Conservation (phyloP, 1,140 invertebrate genomes). For the Hylyphantes graminicola region DNA sequence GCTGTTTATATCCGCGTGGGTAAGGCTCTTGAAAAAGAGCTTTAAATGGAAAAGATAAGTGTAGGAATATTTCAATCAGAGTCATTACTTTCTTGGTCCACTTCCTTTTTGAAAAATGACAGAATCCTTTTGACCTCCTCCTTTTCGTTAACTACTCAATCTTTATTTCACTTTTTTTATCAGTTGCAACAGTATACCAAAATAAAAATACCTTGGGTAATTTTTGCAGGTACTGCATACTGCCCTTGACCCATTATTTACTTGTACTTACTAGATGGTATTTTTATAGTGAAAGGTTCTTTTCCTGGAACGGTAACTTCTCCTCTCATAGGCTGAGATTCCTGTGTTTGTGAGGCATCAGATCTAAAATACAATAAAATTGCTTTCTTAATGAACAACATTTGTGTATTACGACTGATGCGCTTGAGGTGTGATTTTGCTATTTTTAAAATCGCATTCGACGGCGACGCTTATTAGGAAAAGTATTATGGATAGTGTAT, state of each 20-base stretch:
- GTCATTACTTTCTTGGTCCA: no score
- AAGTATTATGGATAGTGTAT: no score
- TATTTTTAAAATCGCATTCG: neutral
- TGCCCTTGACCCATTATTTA: neutral
- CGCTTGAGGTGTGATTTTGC: neutral
- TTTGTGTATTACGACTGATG: neutral
- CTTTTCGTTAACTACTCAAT: neutral
- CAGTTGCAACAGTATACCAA: neutral
- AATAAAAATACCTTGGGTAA: neutral
- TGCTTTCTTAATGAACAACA: neutral
- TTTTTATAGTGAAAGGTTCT: constrained; percentile 4
- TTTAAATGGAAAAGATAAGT: no score
- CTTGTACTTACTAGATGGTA: neutral
- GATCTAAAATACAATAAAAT: neutral
- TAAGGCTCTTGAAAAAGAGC: no score
- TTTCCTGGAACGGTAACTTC: constrained; percentile 5
- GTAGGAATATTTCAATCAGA: no score
- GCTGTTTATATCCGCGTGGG: no score
- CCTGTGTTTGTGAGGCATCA: neutral
- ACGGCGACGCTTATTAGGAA: neutral
- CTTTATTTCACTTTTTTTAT: neutral
- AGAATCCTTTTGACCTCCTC: neutral
- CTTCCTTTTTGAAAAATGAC: neutral
- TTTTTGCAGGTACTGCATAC: neutral
- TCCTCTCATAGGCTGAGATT: constrained; percentile 3